A percentile compares a stretch with the other conserved stretches of the same genome.
Conservation (phyloP, 2,888 invertebrate genomes). For the Sphaerophoria taeniata region DNA sequence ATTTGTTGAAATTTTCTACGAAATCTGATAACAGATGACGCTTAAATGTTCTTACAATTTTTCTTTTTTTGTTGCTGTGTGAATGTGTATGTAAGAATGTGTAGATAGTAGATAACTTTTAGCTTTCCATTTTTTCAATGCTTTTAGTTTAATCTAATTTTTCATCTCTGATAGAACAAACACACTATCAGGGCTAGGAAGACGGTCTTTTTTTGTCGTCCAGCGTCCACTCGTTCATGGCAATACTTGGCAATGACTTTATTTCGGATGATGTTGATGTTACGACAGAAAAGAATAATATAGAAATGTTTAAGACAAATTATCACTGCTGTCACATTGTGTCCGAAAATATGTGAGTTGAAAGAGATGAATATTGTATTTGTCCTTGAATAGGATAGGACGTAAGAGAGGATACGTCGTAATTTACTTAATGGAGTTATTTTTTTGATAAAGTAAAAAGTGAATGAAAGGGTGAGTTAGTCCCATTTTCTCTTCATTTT, state of each 20-base stretch:
- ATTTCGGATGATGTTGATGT: neutral
- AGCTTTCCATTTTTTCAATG: neutral
- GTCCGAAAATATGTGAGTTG: slow-evolving; percentile 47
- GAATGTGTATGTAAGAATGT: neutral
- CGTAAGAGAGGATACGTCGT: slow-evolving; percentile 26
- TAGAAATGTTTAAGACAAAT: slow-evolving; percentile 50
- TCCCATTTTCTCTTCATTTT: no score
- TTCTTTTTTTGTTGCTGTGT: no score
- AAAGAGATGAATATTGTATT: slow-evolving; percentile 49
- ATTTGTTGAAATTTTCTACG: slow-evolving; percentile 36
- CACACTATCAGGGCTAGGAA: slow-evolving; percentile 3
- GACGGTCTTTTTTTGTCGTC: neutral
- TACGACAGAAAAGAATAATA: neutral
- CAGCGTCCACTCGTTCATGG: neutral
- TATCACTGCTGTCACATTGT: slow-evolving; percentile 53
- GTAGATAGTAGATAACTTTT: slow-evolving; percentile 16
- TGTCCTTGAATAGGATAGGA: no score
- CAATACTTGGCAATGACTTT: neutral
- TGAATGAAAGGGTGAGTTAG: neutral
- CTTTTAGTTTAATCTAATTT: slow-evolving; percentile 57
- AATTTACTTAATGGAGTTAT: slow-evolving; percentile 46
- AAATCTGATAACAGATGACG: slow-evolving; percentile 64
- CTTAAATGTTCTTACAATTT: slow-evolving; percentile 37
- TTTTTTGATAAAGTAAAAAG: neutral
- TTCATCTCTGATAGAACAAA: slow-evolving; percentile 45